These are phyloP conservation scores for Pogona vitticeps DNA, from an alignment of 2,113 vertebrate genomes.

Conservation along the genomic window DNA sequence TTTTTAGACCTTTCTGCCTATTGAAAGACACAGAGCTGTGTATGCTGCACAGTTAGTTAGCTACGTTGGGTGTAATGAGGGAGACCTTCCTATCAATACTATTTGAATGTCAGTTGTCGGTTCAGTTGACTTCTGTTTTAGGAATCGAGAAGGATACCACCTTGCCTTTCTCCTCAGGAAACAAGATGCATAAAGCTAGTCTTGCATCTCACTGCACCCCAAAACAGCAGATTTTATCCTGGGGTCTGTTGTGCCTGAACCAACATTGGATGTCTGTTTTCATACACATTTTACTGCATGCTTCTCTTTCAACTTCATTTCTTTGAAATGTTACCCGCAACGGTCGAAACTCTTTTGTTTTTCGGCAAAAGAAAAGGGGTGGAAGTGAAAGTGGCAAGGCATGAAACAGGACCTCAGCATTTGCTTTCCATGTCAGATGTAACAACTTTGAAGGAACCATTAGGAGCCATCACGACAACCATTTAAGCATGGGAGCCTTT, in stretches of 20 bases:
- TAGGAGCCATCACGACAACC: constrained; percentile 38
- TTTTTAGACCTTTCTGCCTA: not conserved
- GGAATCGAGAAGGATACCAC: not conserved
- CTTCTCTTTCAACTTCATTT: not conserved
- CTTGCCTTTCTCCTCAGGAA: not conserved
- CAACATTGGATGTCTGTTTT: no score
- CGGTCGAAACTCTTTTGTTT: not conserved
- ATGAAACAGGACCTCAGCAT: constrained; percentile 16
- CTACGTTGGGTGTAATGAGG: not conserved
- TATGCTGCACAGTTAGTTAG: not conserved
- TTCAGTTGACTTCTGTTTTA: not conserved
- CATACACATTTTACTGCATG: not conserved
- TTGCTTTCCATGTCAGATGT: constrained; percentile 30
- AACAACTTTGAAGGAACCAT: constrained; percentile 43
- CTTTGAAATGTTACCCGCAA: not conserved
- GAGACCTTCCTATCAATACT: not conserved
- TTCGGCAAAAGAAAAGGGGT: not conserved
- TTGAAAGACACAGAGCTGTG: not conserved
- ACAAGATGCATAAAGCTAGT: not conserved
- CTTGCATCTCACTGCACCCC: not conserved
- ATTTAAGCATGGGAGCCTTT: constrained; percentile 44
- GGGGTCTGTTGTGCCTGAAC: not conserved
- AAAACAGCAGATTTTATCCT: not conserved
- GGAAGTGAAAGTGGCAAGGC: constrained; percentile 14
- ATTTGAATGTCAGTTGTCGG: not conserved